Evolutionary conservation across 1,140 invertebrate species (phyloP).

Genomic region (Amphibalanus amphitrite): DNA sequence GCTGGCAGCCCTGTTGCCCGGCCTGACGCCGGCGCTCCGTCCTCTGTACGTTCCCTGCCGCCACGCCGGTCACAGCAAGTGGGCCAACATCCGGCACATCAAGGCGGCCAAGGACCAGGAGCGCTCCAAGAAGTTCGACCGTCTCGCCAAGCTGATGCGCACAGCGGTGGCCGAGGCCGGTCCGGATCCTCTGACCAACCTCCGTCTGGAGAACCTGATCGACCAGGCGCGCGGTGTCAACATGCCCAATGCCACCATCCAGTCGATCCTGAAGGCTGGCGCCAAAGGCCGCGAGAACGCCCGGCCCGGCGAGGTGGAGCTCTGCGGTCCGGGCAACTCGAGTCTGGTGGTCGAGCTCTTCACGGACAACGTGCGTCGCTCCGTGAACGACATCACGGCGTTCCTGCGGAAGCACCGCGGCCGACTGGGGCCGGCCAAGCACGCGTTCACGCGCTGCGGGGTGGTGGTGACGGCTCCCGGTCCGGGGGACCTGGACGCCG

Average conservation of each 20-base stretch:
- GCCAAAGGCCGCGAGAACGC: slow-evolving; percentile 17
- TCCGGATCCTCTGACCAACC: slow-evolving; percentile 36
- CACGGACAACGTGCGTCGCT: slow-evolving; percentile 17
- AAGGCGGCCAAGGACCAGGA: slow-evolving; percentile 42
- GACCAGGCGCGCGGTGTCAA: slow-evolving; percentile 37
- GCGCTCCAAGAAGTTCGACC: slow-evolving; percentile 29
- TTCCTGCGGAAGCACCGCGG: slow-evolving; percentile 21
- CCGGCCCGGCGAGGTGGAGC: slow-evolving; percentile 16
- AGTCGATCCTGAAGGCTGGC: slow-evolving; percentile 35
- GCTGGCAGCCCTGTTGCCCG: no score
- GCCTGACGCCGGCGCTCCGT: neutral
- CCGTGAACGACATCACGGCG: slow-evolving; percentile 18
- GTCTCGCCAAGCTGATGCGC: slow-evolving; percentile 32
- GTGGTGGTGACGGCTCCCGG: slow-evolving; percentile 23
- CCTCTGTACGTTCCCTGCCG: neutral
- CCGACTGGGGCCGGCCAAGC: slow-evolving; percentile 20
- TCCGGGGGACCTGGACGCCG: slow-evolving; percentile 29
- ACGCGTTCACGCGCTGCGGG: slow-evolving; percentile 35
- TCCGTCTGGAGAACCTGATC: slow-evolving; percentile 34
- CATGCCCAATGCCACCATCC: slow-evolving; percentile 39
- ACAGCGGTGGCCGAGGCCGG: slow-evolving; percentile 37
- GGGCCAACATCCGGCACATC: slow-evolving; percentile 48
- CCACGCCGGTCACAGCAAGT: slow-evolving; percentile 48
- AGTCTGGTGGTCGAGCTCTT: slow-evolving; percentile 18
- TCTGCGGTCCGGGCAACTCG: slow-evolving; percentile 18